Evolutionary conservation across 1,140 invertebrate species (phyloP), one percentile per base, ranked within the genome.

Genomic region (Halictus rubicundus): DNA sequence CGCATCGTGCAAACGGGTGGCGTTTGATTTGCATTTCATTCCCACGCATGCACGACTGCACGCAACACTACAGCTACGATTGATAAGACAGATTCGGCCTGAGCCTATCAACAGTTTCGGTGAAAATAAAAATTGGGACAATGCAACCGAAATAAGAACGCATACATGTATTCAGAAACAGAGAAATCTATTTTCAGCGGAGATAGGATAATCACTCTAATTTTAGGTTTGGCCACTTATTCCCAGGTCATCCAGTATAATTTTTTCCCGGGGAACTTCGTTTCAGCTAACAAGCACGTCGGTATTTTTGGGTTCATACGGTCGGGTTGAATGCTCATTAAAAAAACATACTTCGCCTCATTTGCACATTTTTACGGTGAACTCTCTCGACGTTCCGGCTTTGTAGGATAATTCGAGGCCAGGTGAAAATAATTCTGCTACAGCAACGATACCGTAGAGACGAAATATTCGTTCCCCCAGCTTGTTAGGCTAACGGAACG

Each of bases 341-440:
- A 77, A 61, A 52, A 61, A 66, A 77, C 65, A 60, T 27, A 23
- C 14, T 42, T 60, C 25, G 39, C 61, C 77, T 66, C 70, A 37
- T 73, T 79, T 25, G 49, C 37, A 21, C 70, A 60, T 71, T 59
- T 74, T 73, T 74, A 66, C 61, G 39, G 27, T 65, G 19, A 79
- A 79, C 60, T 79, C 72, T 79, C 77, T 74, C 59, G 49, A 73
- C 63, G 70, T 66, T 42, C 52, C 5, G 63, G 25, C 52, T 74
- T 59, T 66, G 63, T 42, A 16, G 63, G 61, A 59, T 68, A 74
- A 68, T 39, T 19, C 5, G 37, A n/a, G 16, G 16, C 10, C 21
- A 25, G 21, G 1, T 32, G 52, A 60, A 69, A 32, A 54, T 69
- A 69, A 61, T 77, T 77, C 39, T 23, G 21, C 32, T 19, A 21